phyloP scores from a whole-genome alignment of 2,113 vertebrate genomes.

The Sphyrna mokarran region DNA sequence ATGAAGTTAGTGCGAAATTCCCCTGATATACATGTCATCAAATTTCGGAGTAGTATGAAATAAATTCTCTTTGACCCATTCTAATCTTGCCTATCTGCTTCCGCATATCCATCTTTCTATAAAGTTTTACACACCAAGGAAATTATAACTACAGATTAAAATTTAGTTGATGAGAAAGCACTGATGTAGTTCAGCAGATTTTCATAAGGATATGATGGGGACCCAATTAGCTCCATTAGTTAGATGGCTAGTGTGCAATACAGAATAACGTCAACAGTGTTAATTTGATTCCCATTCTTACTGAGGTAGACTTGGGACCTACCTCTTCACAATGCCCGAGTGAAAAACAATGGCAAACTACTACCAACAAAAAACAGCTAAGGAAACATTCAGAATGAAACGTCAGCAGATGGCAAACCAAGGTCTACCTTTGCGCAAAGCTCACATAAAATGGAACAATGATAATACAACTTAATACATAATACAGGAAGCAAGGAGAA shows the following conservation, averaged over 20 bases:
- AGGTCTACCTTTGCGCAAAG: no score
- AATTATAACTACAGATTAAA: background rate
- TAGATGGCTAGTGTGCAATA: no score
- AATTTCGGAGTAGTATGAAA: background rate
- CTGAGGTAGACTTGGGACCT: no score
- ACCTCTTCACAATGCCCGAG: no score
- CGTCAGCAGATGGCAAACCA: no score
- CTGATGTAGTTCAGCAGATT: background rate
- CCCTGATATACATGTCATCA: background rate
- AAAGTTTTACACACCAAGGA: background rate
- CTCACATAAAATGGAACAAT: background rate
- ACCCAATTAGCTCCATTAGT: no score
- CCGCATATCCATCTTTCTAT: background rate
- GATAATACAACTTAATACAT: background rate
- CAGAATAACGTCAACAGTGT: no score
- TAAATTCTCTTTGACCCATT: background rate
- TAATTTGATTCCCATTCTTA: no score
- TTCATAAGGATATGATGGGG: background rate
- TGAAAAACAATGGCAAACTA: no score
- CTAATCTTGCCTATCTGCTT: background rate
- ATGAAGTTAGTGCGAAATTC: no score
- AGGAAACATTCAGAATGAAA: no score
- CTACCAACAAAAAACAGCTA: no score
- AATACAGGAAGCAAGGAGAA: background rate
- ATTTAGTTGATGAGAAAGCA: background rate